Conservation (phyloP, 2,797 vertebrate species). For the Sardinella longiceps region DNA sequence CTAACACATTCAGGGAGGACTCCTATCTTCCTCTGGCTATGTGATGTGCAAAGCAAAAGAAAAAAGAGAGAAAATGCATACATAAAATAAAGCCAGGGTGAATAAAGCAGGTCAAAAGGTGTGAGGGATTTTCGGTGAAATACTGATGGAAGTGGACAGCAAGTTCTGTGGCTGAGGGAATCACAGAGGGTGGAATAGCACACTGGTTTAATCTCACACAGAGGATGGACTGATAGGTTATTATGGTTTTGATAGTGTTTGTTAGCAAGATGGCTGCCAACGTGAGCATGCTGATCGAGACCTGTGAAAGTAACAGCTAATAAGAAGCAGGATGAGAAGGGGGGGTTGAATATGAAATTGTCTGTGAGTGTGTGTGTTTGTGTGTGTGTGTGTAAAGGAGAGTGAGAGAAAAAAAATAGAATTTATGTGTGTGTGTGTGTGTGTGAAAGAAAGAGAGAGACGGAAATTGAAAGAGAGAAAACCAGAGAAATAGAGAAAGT, state of each 20-base stretch:
- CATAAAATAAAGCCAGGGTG: background rate
- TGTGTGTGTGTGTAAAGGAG: background rate
- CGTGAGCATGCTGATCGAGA: slow-evolving; percentile 39
- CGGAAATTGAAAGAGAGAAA: background rate
- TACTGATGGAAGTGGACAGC: slow-evolving; percentile 43
- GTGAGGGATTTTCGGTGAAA: slow-evolving; percentile 36
- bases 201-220: slow-evolving; percentile 58
- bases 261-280: slow-evolving; percentile 42
- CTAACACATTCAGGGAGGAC: background rate
- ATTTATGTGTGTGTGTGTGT: too few species aligned
- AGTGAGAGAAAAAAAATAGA: too few species aligned
- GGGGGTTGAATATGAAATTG: background rate
- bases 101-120: slow-evolving; percentile 1
- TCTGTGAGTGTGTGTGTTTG: background rate
- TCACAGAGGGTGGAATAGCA: slow-evolving; percentile 53
- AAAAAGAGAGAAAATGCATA: too few species aligned
- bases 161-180: slow-evolving; percentile 36
- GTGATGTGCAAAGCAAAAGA: slow-evolving; percentile 6
- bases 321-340: background rate
- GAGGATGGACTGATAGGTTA: slow-evolving; percentile 37
- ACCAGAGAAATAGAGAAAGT: too few species aligned
- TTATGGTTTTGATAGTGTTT: slow-evolving; percentile 29
- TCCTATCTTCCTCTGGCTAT: background rate
- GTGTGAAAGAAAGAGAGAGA: background rate
- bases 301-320: slow-evolving; percentile 59